Percentiles rank a stretch among this genome's conserved stretches.
These are phyloP conservation scores for Agapornis canus DNA, from an alignment of 2,797 vertebrate species.

Conservation along the genomic window DNA sequence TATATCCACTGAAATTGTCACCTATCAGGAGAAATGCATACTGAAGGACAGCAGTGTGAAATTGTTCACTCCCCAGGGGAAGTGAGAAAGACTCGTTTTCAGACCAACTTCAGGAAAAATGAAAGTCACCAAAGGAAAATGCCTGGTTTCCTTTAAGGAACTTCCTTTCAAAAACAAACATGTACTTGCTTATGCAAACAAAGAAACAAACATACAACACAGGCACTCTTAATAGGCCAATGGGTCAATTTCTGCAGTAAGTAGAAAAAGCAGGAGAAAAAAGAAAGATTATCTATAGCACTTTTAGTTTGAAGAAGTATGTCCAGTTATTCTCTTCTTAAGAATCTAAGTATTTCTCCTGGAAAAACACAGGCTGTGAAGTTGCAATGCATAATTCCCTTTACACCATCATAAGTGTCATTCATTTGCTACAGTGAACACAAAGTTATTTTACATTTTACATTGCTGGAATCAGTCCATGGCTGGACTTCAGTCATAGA, in stretches of 20 bases:
- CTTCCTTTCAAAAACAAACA: constrained; percentile 17
- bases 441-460: neutral
- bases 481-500: neutral
- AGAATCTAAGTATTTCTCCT: neutral
- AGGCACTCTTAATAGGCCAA: neutral
- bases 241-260: neutral
- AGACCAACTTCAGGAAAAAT: neutral
- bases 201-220: neutral
- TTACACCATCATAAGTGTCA: neutral
- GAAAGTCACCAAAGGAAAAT: neutral
- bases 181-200: neutral
- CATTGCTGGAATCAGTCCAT: neutral
- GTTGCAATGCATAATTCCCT: neutral
- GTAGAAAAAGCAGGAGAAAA: neutral
- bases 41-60: neutral
- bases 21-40: neutral
- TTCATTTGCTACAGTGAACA: neutral
- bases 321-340: neutral
- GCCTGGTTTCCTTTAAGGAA: neutral
- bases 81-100: neutral
- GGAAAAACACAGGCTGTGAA: neutral
- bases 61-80: neutral
- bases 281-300: neutral
- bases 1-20: neutral
- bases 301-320: neutral